A percentile compares a stretch with the other conserved stretches of the same genome.
These are phyloP conservation scores for Fulica atra DNA, from an alignment of 2,113 vertebrate genomes.

Conservation along the genomic window DNA sequence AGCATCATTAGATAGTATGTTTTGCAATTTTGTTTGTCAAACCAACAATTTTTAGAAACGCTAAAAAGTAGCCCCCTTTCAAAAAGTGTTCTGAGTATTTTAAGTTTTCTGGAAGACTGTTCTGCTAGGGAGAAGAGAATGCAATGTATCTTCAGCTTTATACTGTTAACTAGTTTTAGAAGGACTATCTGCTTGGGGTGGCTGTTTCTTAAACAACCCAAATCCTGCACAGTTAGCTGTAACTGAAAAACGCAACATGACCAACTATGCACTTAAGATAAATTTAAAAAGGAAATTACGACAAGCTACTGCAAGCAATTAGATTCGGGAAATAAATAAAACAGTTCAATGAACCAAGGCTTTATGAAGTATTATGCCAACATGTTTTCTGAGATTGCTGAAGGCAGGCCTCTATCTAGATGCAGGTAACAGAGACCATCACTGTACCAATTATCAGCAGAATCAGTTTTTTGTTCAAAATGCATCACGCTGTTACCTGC, in stretches of 20 bases:
- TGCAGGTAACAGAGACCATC: fast-evolving
- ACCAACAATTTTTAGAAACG: neutral
- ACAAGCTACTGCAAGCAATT: neutral
- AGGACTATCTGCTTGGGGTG: neutral
- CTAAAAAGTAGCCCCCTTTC: neutral
- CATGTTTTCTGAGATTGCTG: neutral
- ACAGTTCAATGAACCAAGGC: neutral
- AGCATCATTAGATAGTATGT: neutral
- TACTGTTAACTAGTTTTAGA: neutral
- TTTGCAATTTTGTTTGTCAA: neutral
- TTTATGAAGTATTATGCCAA: neutral
- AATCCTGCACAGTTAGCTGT: neutral
- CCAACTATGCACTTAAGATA: neutral
- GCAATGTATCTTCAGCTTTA: neutral
- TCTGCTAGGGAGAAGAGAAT: neutral
- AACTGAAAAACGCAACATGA: neutral
- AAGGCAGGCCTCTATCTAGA: neutral
- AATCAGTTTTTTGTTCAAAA: neutral
- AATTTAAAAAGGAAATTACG: neutral
- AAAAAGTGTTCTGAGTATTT: neutral
- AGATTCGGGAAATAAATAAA: neutral
- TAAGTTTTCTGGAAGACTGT: neutral
- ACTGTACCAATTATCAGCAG: neutral
- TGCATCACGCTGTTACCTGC: fast-evolving
- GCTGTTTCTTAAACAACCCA: neutral